These are phyloP conservation scores for Adrianichthys oophorus DNA, from an alignment of 2,797 vertebrate species.

Conservation along the genomic window DNA sequence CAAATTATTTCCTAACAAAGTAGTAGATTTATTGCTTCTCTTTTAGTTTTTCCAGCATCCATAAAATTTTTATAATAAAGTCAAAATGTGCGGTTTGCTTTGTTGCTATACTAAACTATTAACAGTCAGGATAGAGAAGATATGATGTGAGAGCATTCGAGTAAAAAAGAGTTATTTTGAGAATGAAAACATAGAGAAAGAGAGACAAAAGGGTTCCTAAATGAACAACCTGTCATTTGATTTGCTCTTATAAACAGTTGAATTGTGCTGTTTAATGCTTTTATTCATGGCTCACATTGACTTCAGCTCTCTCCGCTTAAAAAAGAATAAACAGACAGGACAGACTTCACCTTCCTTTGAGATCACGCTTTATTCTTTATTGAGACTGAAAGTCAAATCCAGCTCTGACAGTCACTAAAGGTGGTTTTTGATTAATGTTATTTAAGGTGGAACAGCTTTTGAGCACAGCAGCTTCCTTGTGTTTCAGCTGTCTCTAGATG, in stretches of 20 bases:
- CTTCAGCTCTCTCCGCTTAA: not conserved
- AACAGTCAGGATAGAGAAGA: not conserved
- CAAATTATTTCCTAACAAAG: too few relatives aligned
- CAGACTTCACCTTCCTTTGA: not conserved
- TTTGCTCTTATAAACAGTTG: not conserved
- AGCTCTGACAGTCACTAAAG: not conserved
- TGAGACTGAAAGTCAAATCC: not conserved
- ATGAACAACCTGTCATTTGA: not conserved
- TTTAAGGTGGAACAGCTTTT: not conserved
- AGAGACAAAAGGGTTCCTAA: not conserved
- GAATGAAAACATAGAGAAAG: not conserved
- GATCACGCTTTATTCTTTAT: not conserved
- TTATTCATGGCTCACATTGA: not conserved
- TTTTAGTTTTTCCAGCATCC: too few relatives aligned
- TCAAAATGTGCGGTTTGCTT: too few relatives aligned
- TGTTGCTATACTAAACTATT: too few relatives aligned
- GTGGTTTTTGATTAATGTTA: not conserved
- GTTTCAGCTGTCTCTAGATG: constrained; percentile 32
- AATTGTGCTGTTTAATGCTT: not conserved
- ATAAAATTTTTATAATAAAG: too few relatives aligned
- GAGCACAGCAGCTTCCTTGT: constrained; percentile 25
- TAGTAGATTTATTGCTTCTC: too few relatives aligned
- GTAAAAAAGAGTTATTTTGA: not conserved
- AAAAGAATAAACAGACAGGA: not conserved
- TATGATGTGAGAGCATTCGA: not conserved